These are phyloP conservation scores for Tipula vernalis DNA, from an alignment of 2,888 invertebrate genomes.

Conservation along the genomic window DNA sequence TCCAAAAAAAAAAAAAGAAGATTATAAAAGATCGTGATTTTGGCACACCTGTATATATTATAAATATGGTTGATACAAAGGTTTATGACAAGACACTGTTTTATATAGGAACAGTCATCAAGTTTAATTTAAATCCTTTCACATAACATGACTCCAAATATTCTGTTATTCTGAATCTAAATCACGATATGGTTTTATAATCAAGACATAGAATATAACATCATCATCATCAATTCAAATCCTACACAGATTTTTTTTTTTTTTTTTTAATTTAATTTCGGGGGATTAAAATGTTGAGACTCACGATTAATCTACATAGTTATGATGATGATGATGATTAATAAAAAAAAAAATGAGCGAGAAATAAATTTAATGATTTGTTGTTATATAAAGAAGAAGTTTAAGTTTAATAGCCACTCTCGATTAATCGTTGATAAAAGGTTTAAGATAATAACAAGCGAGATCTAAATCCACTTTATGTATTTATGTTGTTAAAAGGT, in stretches of 20 bases:
- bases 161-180: background rate
- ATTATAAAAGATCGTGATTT: background rate
- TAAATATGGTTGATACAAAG: background rate
- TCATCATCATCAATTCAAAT: background rate
- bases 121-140: background rate
- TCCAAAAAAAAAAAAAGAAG: background rate
- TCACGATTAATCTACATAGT: background rate
- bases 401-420: background rate
- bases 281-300: background rate
- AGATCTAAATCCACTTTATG: background rate
- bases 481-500: background rate
- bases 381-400: background rate
- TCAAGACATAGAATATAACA: slow-evolving; percentile 4
- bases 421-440: background rate
- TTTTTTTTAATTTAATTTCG: background rate
- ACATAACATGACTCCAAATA: background rate
- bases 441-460: background rate
- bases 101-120: background rate
- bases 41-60: background rate
- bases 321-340: background rate
- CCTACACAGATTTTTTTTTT: background rate
- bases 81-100: background rate
- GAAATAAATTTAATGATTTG: background rate
- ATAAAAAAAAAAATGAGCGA: background rate
- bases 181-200: background rate